Conservation (phyloP, 2,888 invertebrate genomes). For the Dichetophora obliterata region DNA sequence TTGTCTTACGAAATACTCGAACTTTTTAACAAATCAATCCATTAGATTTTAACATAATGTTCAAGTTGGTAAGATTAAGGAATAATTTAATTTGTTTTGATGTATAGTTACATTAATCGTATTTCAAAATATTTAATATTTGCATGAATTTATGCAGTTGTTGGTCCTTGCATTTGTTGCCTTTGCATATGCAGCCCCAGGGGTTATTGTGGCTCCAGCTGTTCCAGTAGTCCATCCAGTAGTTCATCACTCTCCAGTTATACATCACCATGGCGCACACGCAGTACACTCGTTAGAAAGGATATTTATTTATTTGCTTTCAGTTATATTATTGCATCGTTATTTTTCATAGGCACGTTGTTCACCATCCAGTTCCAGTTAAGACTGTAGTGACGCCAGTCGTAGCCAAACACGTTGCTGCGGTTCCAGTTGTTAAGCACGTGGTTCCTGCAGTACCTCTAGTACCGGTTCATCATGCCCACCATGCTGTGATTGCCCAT, state of each 20-base stretch:
- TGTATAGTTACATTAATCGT: too few species aligned
- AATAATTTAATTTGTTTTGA: too few species aligned
- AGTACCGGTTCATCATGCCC: constrained; percentile 66
- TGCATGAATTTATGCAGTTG: constrained; percentile 55
- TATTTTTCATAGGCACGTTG: constrained; percentile 56
- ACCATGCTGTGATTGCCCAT: constrained; percentile 63
- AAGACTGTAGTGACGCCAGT: constrained; percentile 60
- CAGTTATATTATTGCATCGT: constrained; percentile 12
- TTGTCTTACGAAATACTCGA: constrained; percentile 48
- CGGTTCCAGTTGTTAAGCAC: constrained; percentile 18
- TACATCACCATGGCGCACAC: constrained; percentile 63
- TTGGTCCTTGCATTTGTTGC: constrained; percentile 59
- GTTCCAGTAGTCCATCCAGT: constrained; percentile 61
- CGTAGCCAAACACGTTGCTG: constrained; percentile 53
- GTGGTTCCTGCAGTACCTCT: constrained; percentile 56
- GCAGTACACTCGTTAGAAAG: constrained; percentile 63
- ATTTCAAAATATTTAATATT: background rate
- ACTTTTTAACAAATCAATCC: constrained; percentile 35
- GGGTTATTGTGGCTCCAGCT: constrained; percentile 64
- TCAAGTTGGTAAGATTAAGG: constrained; percentile 64
- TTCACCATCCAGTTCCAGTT: constrained; percentile 69
- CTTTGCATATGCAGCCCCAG: constrained; percentile 61
- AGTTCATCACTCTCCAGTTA: constrained; percentile 52
- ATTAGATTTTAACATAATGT: constrained; percentile 60
- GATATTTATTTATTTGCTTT: background rate